These are phyloP conservation scores for Thymelicus acteon DNA, from an alignment of 2,888 invertebrate species.

Conservation along the genomic window DNA sequence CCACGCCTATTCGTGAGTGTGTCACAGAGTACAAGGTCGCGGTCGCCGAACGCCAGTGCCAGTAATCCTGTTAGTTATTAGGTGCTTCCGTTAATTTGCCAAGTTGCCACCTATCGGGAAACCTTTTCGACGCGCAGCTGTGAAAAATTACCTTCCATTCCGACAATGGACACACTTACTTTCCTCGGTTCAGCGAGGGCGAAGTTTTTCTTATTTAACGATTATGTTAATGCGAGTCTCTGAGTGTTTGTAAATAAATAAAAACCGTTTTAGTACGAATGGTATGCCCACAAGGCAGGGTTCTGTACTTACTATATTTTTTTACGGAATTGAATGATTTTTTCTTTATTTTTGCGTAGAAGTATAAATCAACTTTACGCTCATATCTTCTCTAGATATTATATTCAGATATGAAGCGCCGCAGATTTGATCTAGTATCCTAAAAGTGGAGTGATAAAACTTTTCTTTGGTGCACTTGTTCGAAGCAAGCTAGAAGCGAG, in stretches of 20 bases:
- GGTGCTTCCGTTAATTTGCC: constrained; percentile 37
- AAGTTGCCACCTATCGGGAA: constrained; percentile 30
- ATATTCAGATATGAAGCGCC: too few species aligned
- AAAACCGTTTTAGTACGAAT: background rate
- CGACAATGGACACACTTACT: constrained; percentile 15
- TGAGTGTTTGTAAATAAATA: background rate
- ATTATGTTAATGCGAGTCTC: background rate
- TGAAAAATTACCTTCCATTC: constrained; percentile 23
- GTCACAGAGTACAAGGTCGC: constrained; percentile 21
- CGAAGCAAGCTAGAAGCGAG: too few species aligned
- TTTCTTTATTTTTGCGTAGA: too few species aligned
- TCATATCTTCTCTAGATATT: too few species aligned
- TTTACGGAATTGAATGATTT: too few species aligned
- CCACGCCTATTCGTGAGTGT: constrained; percentile 4
- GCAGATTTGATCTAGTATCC: too few species aligned
- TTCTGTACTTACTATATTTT: too few species aligned
- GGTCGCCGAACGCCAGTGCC: background rate
- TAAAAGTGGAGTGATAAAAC: too few species aligned
- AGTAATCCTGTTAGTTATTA: constrained; percentile 34
- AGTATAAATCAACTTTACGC: too few species aligned
- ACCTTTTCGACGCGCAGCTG: constrained; percentile 33
- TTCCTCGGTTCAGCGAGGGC: background rate
- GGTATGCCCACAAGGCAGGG: too few species aligned
- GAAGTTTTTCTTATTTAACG: constrained; percentile 3
- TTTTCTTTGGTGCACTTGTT: too few species aligned